A percentile compares a stretch with the other conserved stretches of the same genome.
phyloP scores from a whole-genome alignment of 2,113 vertebrate genomes.

The Odocoileus virginianus region DNA sequence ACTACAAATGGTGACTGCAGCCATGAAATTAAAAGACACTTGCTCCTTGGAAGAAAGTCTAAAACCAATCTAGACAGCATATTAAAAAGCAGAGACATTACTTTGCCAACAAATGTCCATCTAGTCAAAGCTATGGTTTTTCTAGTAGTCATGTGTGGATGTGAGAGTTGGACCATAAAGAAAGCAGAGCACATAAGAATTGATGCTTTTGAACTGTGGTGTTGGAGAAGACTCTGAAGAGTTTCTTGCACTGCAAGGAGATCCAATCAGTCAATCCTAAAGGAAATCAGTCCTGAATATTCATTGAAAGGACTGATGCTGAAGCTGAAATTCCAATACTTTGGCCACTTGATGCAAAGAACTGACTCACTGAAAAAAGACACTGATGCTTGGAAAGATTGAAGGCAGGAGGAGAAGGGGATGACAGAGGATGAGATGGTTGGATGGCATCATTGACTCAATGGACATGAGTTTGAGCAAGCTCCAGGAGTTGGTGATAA shows the following conservation, averaged over 20 bases:
- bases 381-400: background rate
- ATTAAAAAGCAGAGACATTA: background rate
- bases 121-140: background rate
- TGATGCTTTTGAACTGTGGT: background rate
- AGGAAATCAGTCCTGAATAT: background rate
- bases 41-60: background rate
- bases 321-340: background rate
- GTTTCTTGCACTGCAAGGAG: background rate
- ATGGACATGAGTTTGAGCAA: background rate
- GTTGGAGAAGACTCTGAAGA: background rate
- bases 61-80: background rate
- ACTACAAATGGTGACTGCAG: background rate
- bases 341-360: background rate
- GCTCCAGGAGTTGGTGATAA: background rate
- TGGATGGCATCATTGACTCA: background rate
- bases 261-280: background rate
- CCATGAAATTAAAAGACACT: background rate
- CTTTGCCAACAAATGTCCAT: background rate
- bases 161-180: background rate
- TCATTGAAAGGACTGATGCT: background rate
- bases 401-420: background rate
- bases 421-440: background rate
- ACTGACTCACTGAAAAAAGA: background rate
- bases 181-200: background rate
- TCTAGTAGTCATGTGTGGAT: background rate